Conservation (phyloP, 2,888 invertebrate species). For the Leucozona laternaria region DNA sequence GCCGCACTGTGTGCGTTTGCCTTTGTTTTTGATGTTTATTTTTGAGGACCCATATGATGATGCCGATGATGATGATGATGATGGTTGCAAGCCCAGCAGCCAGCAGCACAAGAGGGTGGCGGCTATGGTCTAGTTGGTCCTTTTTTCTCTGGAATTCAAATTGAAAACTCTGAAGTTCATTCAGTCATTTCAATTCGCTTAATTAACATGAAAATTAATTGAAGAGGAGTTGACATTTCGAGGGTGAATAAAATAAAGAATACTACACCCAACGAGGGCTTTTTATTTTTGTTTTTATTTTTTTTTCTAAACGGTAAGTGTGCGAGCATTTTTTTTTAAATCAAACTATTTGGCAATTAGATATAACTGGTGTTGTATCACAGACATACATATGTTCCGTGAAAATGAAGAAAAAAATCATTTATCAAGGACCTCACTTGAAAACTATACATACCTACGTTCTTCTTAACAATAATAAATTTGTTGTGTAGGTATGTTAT, state of each 20-base stretch:
- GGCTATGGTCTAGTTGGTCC: constrained; percentile 6
- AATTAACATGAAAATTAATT: constrained; percentile 62
- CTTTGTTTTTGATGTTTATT: constrained; percentile 51
- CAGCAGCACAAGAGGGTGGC: background rate
- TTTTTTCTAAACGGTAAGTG: background rate
- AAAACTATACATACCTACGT: constrained; percentile 34
- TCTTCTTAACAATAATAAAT: no score
- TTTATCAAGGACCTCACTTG: constrained; percentile 34
- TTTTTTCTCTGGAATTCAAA: constrained; percentile 45
- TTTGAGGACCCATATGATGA: constrained; percentile 5
- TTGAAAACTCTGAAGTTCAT: constrained; percentile 51
- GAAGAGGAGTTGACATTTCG: constrained; percentile 59
- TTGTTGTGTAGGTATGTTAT: no score
- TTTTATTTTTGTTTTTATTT: background rate
- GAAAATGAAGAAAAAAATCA: constrained; percentile 1
- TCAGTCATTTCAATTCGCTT: constrained; percentile 69
- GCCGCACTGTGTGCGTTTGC: constrained; percentile 28
- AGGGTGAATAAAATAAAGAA: constrained; percentile 20
- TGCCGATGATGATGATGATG: background rate
- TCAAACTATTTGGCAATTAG: constrained; percentile 46
- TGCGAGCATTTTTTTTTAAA: background rate
- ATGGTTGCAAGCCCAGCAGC: background rate
- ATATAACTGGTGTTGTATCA: background rate
- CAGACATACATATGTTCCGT: constrained; percentile 58
- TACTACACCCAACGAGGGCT: background rate